These are phyloP conservation scores for Gymnobelideus leadbeateri DNA, from an alignment of 2,113 vertebrate genomes.

Conservation along the genomic window DNA sequence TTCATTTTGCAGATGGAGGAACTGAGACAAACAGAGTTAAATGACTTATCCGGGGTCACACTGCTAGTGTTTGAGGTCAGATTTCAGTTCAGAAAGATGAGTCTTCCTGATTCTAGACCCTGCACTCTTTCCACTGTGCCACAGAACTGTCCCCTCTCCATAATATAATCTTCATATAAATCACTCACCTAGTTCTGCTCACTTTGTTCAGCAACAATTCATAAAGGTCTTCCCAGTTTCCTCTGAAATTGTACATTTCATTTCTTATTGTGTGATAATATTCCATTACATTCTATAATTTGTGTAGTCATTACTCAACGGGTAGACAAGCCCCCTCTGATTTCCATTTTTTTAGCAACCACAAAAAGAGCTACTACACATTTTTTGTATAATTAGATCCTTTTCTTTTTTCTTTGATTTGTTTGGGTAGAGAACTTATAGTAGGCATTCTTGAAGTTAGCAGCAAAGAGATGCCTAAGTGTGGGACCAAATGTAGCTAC, in stretches of 20 bases:
- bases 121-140: not conserved
- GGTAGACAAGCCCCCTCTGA: not conserved
- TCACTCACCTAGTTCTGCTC: not conserved
- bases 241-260: not conserved
- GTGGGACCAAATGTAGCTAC: not conserved
- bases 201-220: not conserved
- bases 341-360: not conserved
- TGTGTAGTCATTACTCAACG: not conserved
- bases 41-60: not conserved
- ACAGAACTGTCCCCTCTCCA: not conserved
- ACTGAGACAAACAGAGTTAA: not conserved
- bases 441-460: not conserved
- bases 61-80: not conserved
- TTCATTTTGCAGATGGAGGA: not conserved
- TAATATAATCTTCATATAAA: not conserved
- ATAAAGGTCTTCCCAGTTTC: not conserved
- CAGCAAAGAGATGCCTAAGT: not conserved
- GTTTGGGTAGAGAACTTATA: not conserved
- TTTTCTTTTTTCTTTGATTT: not conserved
- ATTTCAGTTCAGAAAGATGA: not conserved
- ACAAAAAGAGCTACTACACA: not conserved
- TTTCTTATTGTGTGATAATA: not conserved
- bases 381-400: not conserved
- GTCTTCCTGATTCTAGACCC: not conserved
- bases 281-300: not conserved